phyloP scores from a whole-genome alignment of 2,888 invertebrate genomes.

The Morpho deidamia region DNA sequence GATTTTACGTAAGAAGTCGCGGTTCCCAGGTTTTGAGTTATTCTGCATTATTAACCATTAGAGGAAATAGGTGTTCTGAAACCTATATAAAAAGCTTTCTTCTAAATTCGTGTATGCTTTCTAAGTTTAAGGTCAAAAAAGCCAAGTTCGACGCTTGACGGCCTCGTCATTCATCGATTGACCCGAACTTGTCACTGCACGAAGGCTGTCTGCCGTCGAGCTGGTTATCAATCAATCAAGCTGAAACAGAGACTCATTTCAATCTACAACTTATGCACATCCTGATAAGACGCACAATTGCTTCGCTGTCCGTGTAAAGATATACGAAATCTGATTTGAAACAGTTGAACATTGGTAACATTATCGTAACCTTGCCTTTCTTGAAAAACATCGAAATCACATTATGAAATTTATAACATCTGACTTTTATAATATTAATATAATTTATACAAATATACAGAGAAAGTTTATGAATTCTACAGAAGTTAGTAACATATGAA shows the following conservation, averaged over 20 bases:
- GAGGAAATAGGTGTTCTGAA: not conserved
- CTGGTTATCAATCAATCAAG: conserved; percentile 19
- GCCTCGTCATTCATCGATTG: conserved; percentile 17
- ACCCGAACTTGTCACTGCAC: conserved; percentile 25
- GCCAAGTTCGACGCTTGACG: conserved; percentile 14
- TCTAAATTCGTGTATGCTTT: conserved; percentile 6
- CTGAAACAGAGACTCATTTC: not conserved
- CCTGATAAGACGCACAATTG: conserved; percentile 4
- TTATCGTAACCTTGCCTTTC: conserved; percentile 5
- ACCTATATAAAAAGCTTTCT: conserved; percentile 1
- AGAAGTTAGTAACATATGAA: too few relatives aligned
- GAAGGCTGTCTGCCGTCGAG: conserved; percentile 26
- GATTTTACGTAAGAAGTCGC: too few relatives aligned
- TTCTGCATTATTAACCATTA: too few relatives aligned
- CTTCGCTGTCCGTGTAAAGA: not conserved
- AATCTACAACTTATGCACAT: conserved; percentile 5
- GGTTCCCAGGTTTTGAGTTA: too few relatives aligned
- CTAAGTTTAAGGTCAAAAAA: conserved; percentile 12
- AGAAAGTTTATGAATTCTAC: too few relatives aligned
- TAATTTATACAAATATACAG: too few relatives aligned
- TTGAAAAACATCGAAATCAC: not conserved
- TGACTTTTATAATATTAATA: too few relatives aligned
- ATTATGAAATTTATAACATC: not conserved
- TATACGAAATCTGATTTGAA: conserved; percentile 7
- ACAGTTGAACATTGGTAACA: not conserved